Evolutionary conservation across 1,140 invertebrate species (phyloP).

Genomic region (Steinernema khuongi): DNA sequence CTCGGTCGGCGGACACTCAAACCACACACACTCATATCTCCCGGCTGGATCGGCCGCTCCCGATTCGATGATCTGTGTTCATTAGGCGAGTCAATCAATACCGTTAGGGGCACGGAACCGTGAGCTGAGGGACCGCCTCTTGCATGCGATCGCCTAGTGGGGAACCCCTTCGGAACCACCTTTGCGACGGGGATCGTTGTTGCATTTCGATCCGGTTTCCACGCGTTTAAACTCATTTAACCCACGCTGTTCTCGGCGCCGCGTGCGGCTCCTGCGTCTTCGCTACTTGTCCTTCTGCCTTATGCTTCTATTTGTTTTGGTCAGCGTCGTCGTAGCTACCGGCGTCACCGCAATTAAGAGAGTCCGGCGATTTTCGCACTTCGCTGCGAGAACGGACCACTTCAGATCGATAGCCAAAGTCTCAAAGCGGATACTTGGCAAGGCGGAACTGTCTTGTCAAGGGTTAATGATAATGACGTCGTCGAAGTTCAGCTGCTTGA

Average conservation of each 20-base stretch:
- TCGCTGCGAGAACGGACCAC: background rate
- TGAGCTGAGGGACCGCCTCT: too few relatives aligned
- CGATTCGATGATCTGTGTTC: too few relatives aligned
- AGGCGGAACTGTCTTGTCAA: background rate
- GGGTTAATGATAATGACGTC: too few relatives aligned
- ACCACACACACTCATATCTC: background rate
- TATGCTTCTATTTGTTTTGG: background rate
- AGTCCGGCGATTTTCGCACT: background rate
- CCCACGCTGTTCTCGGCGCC: background rate
- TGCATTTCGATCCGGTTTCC: background rate
- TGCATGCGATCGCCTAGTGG: background rate
- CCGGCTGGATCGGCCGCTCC: too few relatives aligned
- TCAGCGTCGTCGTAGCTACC: background rate
- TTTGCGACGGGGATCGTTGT: background rate
- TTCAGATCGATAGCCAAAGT: background rate
- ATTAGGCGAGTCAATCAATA: too few relatives aligned
- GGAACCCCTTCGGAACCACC: conserved; percentile 10
- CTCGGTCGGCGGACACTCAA: too few relatives aligned
- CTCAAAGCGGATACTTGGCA: background rate
- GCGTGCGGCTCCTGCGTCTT: background rate
- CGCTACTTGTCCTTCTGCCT: background rate
- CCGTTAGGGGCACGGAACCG: too few relatives aligned
- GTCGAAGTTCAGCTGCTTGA: too few relatives aligned
- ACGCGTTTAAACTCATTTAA: background rate
- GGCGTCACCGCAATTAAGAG: background rate